A percentile compares a stretch with the other conserved stretches of the same genome.
phyloP scores from a whole-genome alignment of 2,113 vertebrate species.

The Halichoerus grypus region DNA sequence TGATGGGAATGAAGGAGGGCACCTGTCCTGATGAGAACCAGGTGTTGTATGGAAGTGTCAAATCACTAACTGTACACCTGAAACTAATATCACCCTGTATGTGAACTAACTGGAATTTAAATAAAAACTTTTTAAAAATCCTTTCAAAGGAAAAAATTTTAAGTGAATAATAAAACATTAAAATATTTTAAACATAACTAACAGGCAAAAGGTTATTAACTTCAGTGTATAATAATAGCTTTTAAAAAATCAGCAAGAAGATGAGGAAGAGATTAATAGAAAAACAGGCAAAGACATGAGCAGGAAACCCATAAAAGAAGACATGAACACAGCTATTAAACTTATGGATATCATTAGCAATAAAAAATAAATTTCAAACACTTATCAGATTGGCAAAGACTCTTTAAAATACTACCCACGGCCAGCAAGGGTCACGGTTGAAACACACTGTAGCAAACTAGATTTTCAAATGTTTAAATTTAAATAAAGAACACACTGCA shows the following conservation, averaged over 20 bases:
- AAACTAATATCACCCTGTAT: background rate
- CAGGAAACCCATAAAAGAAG: background rate
- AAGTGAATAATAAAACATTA: background rate
- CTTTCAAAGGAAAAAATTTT: background rate
- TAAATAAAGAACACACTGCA: constrained; percentile 85
- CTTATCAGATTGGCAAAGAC: background rate
- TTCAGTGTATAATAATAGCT: background rate
- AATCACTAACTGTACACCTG: background rate
- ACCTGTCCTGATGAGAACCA: background rate
- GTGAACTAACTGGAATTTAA: background rate
- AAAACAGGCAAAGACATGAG: background rate
- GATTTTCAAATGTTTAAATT: constrained; percentile 87
- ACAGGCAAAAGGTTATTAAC: background rate
- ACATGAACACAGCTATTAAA: background rate
- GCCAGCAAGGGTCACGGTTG: constrained; percentile 50
- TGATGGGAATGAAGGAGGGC: background rate
- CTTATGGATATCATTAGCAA: background rate
- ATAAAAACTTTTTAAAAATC: background rate
- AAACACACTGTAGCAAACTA: constrained; percentile 86
- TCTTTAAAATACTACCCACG: background rate
- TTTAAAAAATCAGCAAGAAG: background rate
- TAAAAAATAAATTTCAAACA: background rate
- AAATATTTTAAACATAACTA: background rate
- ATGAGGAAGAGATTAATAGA: background rate
- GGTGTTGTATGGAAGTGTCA: background rate